phyloP scores from a whole-genome alignment of 2,797 vertebrate genomes.

The Phataginus tetradactyla region DNA sequence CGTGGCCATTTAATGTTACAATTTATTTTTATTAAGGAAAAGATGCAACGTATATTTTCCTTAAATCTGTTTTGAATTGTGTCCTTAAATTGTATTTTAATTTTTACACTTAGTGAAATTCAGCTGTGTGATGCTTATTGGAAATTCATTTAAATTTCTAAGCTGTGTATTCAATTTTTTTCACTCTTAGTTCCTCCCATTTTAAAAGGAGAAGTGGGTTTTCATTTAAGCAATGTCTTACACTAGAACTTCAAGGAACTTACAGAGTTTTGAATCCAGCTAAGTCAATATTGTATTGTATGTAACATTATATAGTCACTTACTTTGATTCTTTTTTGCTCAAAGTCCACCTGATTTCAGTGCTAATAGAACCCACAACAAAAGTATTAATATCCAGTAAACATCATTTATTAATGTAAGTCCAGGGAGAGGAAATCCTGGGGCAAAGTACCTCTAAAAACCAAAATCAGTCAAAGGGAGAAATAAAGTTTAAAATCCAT shows the following conservation, averaged over 20 bases:
- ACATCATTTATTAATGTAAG: not conserved
- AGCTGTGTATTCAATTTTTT: not conserved
- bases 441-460: too few relatives aligned
- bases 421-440: too few relatives aligned
- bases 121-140: slow-evolving; percentile 23
- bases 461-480: too few relatives aligned
- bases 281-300: not conserved
- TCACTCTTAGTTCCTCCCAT: not conserved
- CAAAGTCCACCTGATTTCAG: slow-evolving; percentile 5
- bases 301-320: not conserved
- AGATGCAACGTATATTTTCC: slow-evolving; percentile 16
- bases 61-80: slow-evolving; percentile 32
- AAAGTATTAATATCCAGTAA: slow-evolving; percentile 47
- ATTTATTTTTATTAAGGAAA: slow-evolving; percentile 45
- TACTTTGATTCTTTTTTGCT: slow-evolving; percentile 39
- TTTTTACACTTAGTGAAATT: slow-evolving; percentile 44
- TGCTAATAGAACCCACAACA: slow-evolving; percentile 4
- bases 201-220: not conserved
- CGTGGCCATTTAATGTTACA: slow-evolving; percentile 25
- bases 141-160: slow-evolving; percentile 37
- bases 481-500: too few relatives aligned
- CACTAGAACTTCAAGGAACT: slow-evolving; percentile 36
- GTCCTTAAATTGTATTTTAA: slow-evolving; percentile 52
- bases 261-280: slow-evolving; percentile 27
- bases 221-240: slow-evolving; percentile 27